Evolutionary conservation across 1,140 invertebrate species (phyloP), one percentile per base, ranked within the genome.

Genomic region (Drosophila nasuta): DNA sequence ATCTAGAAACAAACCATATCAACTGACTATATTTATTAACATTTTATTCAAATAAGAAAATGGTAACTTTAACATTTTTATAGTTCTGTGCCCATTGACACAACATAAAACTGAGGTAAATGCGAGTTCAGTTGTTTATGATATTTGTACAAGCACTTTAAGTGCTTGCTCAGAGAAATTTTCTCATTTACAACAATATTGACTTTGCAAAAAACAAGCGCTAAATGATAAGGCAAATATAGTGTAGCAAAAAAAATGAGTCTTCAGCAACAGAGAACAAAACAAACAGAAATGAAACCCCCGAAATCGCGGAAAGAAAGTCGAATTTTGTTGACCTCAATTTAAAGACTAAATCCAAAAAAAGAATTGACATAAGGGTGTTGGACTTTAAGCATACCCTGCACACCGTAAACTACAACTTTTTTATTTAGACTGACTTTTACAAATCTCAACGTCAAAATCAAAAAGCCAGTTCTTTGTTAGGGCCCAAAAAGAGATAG

Each of bases 141-240:
- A 85, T 60, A 74, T 59, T 77, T 75, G 35, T 64, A 45, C 46
- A 11, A 73, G 59, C 62, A 75, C 49, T 65, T 59, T 79, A 71
- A 69, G 78, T 82, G 64, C 63, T 78, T 54, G 15, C 48, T 85
- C 43, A 76, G 79, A 64, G 72, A 82, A 88, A 77, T 79, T 87
- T 80, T 65, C 30, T 33, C 72, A 28, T 70, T 74, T 56, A 46
- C 65, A 60, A 62, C 13, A 41, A 62, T 13, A 30, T 75, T 54
- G 54, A 59, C 54, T 67, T 67, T 20, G 20, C 56, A 65, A 71
- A 54, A 38, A 11, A 38, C 13, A 56, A 38, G 10, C 63, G 83
- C 77, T 86, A 88, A 86, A 79, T 62, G 62, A 79, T 77, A 76
- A 70, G 67, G 76, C 72, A 88, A 86, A 86, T 88, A 86, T 72